Evolutionary conservation across 2,888 invertebrate species (phyloP).

Genomic region (Liposcelis brunnea): DNA sequence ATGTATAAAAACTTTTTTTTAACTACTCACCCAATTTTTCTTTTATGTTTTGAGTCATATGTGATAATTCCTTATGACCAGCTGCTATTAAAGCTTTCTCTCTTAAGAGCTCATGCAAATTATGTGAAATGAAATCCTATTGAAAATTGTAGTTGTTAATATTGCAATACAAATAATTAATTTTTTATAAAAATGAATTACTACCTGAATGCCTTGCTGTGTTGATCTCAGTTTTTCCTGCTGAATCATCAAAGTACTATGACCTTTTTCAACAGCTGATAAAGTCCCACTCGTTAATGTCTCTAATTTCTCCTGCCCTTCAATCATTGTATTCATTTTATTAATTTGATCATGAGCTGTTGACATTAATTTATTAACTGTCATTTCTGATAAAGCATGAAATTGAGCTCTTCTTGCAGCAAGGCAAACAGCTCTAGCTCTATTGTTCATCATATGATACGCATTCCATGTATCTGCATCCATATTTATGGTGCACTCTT

Average conservation of each 20-base stretch:
- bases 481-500: constrained; percentile 45
- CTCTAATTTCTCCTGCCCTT: constrained; percentile 32
- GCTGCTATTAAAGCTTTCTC: constrained; percentile 41
- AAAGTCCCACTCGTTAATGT: constrained; percentile 23
- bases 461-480: constrained; percentile 48
- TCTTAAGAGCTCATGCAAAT: constrained; percentile 35
- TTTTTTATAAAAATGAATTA: background rate
- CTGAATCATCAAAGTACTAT: constrained; percentile 27
- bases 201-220: constrained; percentile 3
- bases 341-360: constrained; percentile 32
- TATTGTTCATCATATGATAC: constrained; percentile 47
- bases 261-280: constrained; percentile 22
- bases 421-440: constrained; percentile 50
- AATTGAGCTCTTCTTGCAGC: constrained; percentile 44
- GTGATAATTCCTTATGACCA: constrained; percentile 35
- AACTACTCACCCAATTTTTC: constrained; percentile 30
- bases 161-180: background rate
- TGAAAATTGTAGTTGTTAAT: background rate
- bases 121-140: constrained; percentile 28
- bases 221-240: constrained; percentile 33
- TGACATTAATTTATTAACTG: constrained; percentile 42
- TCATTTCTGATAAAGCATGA: constrained; percentile 41
- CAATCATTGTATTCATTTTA: constrained; percentile 29
- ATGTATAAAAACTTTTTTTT: constrained; percentile 6
- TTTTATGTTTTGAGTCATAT: constrained; percentile 36